A percentile compares a stretch with the other conserved stretches of the same genome.
phyloP scores from a whole-genome alignment of 2,797 vertebrate genomes.

The Crax fasciolata region DNA sequence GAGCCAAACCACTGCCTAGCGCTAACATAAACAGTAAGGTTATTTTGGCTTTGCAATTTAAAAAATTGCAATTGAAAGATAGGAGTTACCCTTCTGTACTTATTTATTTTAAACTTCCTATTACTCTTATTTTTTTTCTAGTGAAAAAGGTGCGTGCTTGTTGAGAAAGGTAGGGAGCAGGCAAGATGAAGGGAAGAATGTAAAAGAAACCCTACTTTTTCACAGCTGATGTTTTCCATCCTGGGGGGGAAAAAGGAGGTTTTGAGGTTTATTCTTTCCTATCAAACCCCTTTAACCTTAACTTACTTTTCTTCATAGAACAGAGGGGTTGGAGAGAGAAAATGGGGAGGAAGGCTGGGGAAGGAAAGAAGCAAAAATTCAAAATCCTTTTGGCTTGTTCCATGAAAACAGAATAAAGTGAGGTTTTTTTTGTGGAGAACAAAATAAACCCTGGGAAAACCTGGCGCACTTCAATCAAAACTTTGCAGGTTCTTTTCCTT shows the following conservation, averaged over 20 bases:
- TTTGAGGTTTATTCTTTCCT: neutral
- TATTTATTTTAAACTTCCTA: neutral
- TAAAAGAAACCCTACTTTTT: neutral
- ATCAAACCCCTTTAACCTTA: neutral
- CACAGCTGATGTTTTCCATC: neutral
- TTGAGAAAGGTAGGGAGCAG: neutral
- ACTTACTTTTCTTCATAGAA: neutral
- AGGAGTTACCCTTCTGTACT: neutral
- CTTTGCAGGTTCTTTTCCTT: neutral
- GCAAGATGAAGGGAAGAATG: neutral
- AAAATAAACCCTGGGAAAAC: neutral
- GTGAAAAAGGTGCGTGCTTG: neutral
- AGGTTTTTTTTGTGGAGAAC: neutral
- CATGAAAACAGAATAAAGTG: neutral
- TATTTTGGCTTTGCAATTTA: neutral
- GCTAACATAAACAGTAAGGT: neutral
- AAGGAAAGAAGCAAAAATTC: constrained; percentile 9
- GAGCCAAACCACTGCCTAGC: neutral
- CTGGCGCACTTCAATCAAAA: neutral
- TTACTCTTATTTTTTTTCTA: neutral
- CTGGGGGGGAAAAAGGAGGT: neutral
- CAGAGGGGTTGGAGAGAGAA: neutral
- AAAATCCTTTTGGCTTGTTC: neutral
- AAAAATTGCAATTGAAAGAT: neutral
- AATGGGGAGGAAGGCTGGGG: neutral